Evolutionary conservation across 2,888 invertebrate species (phyloP).

Genomic region (Macropis europaea): DNA sequence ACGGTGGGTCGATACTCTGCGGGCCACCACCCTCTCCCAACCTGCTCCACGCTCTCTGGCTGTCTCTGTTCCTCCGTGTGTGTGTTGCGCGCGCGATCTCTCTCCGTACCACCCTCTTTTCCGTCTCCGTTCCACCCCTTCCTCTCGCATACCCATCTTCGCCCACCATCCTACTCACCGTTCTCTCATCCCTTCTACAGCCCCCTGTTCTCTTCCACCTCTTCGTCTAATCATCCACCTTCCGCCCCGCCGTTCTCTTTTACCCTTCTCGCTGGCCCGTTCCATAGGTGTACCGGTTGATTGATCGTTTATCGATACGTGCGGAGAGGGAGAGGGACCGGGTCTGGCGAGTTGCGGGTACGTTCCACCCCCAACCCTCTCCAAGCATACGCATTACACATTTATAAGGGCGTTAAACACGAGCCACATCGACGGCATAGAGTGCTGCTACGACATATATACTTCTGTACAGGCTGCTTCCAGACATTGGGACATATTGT

Average conservation of each 20-base stretch:
- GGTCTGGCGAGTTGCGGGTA: conserved; percentile 61
- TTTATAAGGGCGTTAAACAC: conserved; percentile 74
- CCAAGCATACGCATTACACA: conserved; percentile 70
- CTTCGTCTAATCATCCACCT: conserved; percentile 54
- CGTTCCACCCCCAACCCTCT: conserved; percentile 51
- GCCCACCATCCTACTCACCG: conserved; percentile 60
- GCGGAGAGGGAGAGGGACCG: conserved; percentile 55
- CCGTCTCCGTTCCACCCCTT: conserved; percentile 57
- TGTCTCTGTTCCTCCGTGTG: conserved; percentile 45
- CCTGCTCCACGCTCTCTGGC: conserved; percentile 60
- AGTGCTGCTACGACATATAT: conserved; percentile 54
- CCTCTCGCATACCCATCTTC: conserved; percentile 68
- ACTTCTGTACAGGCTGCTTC: not conserved
- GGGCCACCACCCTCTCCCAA: conserved; percentile 72
- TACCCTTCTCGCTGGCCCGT: conserved; percentile 57
- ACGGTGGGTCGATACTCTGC: conserved; percentile 78
- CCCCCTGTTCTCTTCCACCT: conserved; percentile 51
- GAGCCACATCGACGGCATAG: conserved; percentile 65
- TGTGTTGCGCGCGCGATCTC: conserved; percentile 36
- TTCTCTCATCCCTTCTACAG: conserved; percentile 58
- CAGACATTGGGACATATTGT: too few relatives aligned
- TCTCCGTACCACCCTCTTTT: conserved; percentile 47
- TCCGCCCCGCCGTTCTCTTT: conserved; percentile 49
- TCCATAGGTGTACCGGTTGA: conserved; percentile 73
- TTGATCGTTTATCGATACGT: conserved; percentile 78